Evolutionary conservation across 2,797 vertebrate species (phyloP), one percentile per base, ranked within the genome.

Genomic region (Caiman crocodilus): DNA sequence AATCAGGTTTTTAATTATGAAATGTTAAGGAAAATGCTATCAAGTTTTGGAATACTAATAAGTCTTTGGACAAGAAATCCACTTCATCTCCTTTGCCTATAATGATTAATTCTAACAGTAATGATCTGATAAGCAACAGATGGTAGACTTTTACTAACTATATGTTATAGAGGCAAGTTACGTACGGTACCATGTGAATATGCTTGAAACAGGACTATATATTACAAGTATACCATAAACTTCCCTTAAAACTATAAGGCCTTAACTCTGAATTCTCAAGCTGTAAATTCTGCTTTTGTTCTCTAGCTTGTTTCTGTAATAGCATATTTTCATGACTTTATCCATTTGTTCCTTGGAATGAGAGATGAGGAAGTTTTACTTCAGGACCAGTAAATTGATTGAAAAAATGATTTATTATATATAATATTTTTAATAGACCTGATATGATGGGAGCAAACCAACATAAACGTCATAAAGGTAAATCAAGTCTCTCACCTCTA

Each of bases 91-190:
- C 69, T 90, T 90, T 89, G 59, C 63, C 82, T 88, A 4, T 26
- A 0, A 18, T 75, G 75, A 67, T 94, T 81, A 77, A 85, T 83
- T 93, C 87, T 92, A 60, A 79, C 83, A 75, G 18, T 73, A 67
- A 57, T 81, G 63, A 67, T n/a, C 88, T 67, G 84, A 50, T 81
- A 73, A 90, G 75, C 82, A 94, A 84, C 74, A 95, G 90, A 90
- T 87, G 93, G 89, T 75, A 83, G 82, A 75, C n/a, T 93, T 89
- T n/a, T 94, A 84, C 6, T 71, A 94, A 90, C 75, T 57, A 50
- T 23, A 4, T 59, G 30, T 95, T 92, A 93, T 84, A 65, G 88
- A 88, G 86, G 84, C 57, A 82, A 76, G 28, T 90, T 86, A 81
- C 86, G 76, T 55, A 56, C 18, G 1, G 26, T 78, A 16, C 35